phyloP scores from a whole-genome alignment of 2,888 invertebrate genomes.

The Noctua comes region DNA sequence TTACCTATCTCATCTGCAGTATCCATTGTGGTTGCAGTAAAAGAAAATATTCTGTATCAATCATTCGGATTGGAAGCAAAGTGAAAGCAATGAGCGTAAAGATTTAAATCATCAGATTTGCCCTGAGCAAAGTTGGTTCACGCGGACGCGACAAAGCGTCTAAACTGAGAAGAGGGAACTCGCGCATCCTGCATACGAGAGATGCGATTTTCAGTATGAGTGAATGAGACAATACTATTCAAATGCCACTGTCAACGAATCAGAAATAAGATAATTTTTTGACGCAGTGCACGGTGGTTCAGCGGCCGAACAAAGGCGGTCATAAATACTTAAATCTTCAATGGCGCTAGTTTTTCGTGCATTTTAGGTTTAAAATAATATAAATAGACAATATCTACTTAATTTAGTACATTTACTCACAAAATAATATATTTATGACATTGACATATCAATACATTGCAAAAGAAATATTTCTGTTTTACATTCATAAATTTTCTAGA shows the following conservation, averaged over 20 bases:
- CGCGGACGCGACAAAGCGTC: neutral
- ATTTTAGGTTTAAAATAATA: no score
- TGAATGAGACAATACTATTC: neutral
- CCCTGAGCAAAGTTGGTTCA: neutral
- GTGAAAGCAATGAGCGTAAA: neutral
- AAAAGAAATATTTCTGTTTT: no score
- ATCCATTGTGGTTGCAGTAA: slow-evolving; percentile 11
- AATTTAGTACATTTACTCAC: no score
- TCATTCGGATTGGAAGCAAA: neutral
- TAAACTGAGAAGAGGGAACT: neutral
- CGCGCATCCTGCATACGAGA: neutral
- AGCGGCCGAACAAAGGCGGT: no score
- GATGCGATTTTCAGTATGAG: neutral
- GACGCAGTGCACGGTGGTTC: no score
- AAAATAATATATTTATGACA: no score
- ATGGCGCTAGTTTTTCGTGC: no score
- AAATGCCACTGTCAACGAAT: neutral
- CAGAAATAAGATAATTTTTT: neutral
- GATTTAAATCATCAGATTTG: neutral
- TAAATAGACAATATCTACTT: no score
- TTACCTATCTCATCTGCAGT: slow-evolving; percentile 11
- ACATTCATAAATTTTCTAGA: no score
- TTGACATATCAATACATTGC: no score
- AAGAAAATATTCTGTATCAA: slow-evolving; percentile 4
- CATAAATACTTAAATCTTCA: no score